Percentiles rank a stretch among this genome's conserved stretches.
Conservation (phyloP, 2,888 invertebrate species). For the Ctenicera cuprea region DNA sequence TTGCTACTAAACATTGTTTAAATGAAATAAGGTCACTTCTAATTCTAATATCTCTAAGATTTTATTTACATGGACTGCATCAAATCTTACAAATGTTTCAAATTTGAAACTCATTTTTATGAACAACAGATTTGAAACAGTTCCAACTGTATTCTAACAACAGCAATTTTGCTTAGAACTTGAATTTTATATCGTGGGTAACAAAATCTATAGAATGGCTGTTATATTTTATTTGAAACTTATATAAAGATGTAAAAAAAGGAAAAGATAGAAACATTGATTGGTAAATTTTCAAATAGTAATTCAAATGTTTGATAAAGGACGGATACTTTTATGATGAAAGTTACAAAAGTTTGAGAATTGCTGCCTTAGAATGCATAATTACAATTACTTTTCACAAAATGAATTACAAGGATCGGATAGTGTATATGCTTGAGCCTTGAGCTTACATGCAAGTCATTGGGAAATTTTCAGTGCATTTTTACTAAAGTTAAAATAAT, state of each 20-base stretch:
- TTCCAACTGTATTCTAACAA: background rate
- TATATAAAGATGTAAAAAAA: background rate
- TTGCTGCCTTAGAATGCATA: background rate
- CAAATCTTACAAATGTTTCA: conserved; percentile 7
- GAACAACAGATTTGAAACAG: conserved; percentile 18
- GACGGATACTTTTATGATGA: conserved; percentile 9
- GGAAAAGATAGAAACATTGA: too few species aligned
- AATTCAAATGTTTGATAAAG: background rate
- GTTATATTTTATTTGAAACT: too few species aligned
- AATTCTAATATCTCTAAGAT: conserved; percentile 39
- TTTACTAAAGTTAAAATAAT: background rate
- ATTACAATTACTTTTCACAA: conserved; percentile 7
- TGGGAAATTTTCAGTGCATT: conserved; percentile 27
- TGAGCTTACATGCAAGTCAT: conserved; percentile 21
- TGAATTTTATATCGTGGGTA: too few species aligned
- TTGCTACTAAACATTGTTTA: conserved; percentile 30
- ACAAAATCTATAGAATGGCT: too few species aligned
- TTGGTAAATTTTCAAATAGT: background rate
- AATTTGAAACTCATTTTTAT: conserved; percentile 8
- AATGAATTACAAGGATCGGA: conserved; percentile 22
- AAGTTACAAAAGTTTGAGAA: background rate
- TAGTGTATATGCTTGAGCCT: conserved; percentile 22
- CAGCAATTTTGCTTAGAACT: background rate
- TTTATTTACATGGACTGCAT: conserved; percentile 18
- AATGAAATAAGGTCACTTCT: conserved; percentile 50